These are phyloP conservation scores for Falco punctatus DNA, from an alignment of 2,113 vertebrate genomes.

Conservation along the genomic window DNA sequence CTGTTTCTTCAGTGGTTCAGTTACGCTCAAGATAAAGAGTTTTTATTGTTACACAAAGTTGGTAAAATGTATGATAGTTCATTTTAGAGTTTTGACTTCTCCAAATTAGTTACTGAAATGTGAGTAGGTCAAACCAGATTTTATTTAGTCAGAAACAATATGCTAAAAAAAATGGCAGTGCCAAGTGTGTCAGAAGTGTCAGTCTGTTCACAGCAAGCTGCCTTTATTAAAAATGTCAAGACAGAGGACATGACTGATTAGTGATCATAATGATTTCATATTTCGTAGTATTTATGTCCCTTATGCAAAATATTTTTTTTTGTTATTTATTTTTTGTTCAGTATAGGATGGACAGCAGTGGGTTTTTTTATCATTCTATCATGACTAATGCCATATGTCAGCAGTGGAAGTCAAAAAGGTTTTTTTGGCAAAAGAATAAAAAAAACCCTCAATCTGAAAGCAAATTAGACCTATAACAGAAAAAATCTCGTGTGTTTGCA, in stretches of 20 bases:
- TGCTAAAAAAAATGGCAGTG: not conserved
- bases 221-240: not conserved
- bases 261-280: not conserved
- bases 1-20: not conserved
- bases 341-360: not conserved
- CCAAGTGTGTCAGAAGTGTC: not conserved
- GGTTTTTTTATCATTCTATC: not conserved
- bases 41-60: not conserved
- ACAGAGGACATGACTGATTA: not conserved
- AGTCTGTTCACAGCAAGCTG: not conserved
- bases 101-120: not conserved
- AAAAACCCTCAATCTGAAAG: not conserved
- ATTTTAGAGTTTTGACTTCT: not conserved
- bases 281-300: not conserved
- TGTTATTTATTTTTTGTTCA: not conserved
- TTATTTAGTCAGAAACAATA: conserved; percentile 31
- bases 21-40: not conserved
- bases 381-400: not conserved
- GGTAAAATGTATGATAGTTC: not conserved
- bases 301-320: not conserved
- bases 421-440: not conserved
- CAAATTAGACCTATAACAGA: not conserved
- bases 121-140: conserved; percentile 7
- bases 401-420: not conserved
- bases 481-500: not conserved